A percentile compares a stretch with the other conserved stretches of the same genome.
These are phyloP conservation scores for Sinocyclocheilus grahami DNA, from an alignment of 2,113 vertebrate species.

Conservation along the genomic window DNA sequence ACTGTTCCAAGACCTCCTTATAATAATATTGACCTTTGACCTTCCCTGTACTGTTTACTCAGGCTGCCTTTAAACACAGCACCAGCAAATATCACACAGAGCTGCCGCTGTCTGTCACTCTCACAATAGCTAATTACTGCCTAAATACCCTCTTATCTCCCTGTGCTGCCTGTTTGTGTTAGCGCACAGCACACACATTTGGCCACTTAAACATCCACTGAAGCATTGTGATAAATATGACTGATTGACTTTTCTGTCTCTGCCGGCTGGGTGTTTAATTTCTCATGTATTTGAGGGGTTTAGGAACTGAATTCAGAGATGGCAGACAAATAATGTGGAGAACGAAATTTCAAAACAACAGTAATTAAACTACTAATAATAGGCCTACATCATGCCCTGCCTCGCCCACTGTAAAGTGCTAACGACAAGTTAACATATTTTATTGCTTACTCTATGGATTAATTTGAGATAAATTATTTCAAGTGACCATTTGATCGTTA, in stretches of 20 bases:
- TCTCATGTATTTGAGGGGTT: conserved; percentile 18
- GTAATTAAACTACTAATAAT: background rate
- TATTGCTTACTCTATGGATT: background rate
- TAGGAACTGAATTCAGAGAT: background rate
- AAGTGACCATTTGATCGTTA: background rate
- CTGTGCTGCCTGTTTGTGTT: conserved; percentile 72
- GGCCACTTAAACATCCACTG: conserved; percentile 56
- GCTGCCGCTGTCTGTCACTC: conserved; percentile 62
- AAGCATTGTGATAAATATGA: conserved; percentile 36
- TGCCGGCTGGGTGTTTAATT: conserved; percentile 49
- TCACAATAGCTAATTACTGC: conserved; percentile 67
- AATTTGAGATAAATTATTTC: background rate
- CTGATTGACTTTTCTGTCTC: conserved; percentile 49
- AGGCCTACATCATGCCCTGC: background rate
- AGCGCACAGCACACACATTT: conserved; percentile 59
- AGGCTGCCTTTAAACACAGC: conserved; percentile 74
- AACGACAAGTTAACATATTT: background rate
- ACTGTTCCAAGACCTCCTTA: conserved; percentile 67
- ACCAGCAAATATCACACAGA: conserved; percentile 75
- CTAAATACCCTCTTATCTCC: conserved; percentile 69
- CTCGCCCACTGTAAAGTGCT: background rate
- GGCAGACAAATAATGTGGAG: background rate
- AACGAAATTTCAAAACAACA: background rate
- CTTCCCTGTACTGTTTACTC: conserved; percentile 71
- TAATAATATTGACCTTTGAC: conserved; percentile 77